A percentile compares a stretch with the other conserved stretches of the same genome.
Evolutionary conservation across 1,140 invertebrate species (phyloP).

Genomic region (Drosophila tristis): DNA sequence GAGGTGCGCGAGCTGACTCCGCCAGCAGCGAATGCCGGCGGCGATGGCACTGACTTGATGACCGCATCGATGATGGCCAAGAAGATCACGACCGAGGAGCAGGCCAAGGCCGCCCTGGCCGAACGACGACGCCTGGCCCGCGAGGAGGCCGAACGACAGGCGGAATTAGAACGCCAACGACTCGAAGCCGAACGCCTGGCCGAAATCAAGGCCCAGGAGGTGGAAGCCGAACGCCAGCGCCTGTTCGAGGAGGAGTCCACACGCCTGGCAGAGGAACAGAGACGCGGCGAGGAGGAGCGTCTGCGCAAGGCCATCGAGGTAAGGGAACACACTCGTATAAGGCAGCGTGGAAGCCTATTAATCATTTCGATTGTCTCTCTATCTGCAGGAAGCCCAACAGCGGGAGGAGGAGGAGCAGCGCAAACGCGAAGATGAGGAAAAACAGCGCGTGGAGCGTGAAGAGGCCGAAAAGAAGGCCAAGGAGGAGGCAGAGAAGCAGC

Average conservation of each 20-base stretch:
- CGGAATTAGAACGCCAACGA: constrained; percentile 91
- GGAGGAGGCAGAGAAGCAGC: constrained; percentile 91
- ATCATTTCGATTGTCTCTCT: not conserved
- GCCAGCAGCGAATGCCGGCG: constrained; percentile 33
- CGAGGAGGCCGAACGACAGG: constrained; percentile 94
- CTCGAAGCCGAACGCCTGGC: constrained; percentile 90
- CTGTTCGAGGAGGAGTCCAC: constrained; percentile 91
- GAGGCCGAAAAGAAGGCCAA: constrained; percentile 90
- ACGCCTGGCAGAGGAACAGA: constrained; percentile 89
- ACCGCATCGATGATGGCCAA: constrained; percentile 88
- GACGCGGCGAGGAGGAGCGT: constrained; percentile 90
- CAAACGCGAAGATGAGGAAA: constrained; percentile 88
- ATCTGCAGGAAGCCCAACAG: constrained; percentile 85
- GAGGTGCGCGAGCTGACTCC: constrained; percentile 77
- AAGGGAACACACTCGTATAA: constrained; percentile 12
- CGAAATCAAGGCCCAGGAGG: constrained; percentile 90
- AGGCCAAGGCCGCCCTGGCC: constrained; percentile 94
- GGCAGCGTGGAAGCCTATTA: not conserved
- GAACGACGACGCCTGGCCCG: constrained; percentile 92
- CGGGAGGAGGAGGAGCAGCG: constrained; percentile 88
- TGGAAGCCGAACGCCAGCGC: constrained; percentile 93
- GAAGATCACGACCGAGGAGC: constrained; percentile 93
- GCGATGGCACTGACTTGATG: constrained; percentile 71
- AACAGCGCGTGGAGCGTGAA: constrained; percentile 90
- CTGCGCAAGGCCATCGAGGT: constrained; percentile 89